Conservation (phyloP, 92 coral and sea anemone species). For the Montipora capitata region DNA sequence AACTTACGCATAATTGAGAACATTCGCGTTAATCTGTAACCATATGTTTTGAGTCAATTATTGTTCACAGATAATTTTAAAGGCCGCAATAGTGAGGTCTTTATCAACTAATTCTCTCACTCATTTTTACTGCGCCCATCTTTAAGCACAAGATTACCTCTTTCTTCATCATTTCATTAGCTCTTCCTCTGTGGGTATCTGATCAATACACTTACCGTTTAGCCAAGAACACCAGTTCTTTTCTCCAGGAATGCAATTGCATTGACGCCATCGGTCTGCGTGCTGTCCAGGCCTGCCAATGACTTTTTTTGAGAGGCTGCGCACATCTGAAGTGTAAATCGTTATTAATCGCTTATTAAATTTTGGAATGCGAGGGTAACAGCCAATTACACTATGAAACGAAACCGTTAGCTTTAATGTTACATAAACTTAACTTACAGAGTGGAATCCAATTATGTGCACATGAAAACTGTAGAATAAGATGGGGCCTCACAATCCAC, state of each 20-base stretch:
- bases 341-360: neutral
- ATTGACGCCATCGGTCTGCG: constrained; percentile 20
- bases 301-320: constrained; percentile 51
- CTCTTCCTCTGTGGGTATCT: neutral
- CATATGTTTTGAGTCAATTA: no score
- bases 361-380: neutral
- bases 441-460: neutral
- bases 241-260: constrained; percentile 19
- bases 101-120: neutral
- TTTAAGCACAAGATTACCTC: neutral
- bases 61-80: no score
- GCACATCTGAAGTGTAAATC: constrained; percentile 24
- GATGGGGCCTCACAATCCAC: neutral
- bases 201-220: neutral
- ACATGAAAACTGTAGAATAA: neutral
- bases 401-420: neutral
- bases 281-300: constrained; percentile 51
- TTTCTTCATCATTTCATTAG: neutral
- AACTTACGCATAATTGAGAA: no score
- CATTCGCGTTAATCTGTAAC: no score
- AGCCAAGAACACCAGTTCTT: neutral
- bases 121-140: no score
- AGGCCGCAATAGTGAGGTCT: no score
- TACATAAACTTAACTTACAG: neutral
- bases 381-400: constrained; percentile 5